phyloP scores from a whole-genome alignment of 1,140 invertebrate species.

The Sarcophaga peregrina region DNA sequence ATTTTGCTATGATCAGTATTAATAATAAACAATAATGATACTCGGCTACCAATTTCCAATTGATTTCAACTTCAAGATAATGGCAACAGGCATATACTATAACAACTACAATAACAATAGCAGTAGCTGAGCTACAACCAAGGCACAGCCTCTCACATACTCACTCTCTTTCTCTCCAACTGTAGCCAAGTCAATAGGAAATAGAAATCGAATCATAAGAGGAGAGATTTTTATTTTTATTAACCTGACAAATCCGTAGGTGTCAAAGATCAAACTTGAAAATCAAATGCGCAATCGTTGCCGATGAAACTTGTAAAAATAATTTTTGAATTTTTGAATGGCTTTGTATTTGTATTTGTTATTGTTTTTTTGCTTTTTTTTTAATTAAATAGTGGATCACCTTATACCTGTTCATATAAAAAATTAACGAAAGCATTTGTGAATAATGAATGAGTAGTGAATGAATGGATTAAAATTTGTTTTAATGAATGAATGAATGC shows the following conservation, averaged over 20 bases:
- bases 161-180: too few species aligned
- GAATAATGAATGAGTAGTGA: background rate
- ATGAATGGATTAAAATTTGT: background rate
- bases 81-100: background rate
- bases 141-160: background rate
- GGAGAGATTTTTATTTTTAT: background rate
- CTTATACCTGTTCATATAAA: background rate
- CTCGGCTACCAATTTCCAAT: constrained; percentile 23
- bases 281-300: background rate
- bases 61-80: background rate
- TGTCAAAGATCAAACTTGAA: constrained; percentile 24
- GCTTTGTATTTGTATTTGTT: too few species aligned
- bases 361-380: background rate
- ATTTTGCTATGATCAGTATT: background rate
- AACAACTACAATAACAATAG: background rate
- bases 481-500: background rate
- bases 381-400: constrained; percentile 25
- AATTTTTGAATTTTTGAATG: too few species aligned
- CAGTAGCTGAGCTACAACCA: background rate
- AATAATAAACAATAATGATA: background rate
- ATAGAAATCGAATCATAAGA: too few species aligned
- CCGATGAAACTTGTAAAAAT: too few species aligned
- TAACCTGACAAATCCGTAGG: constrained; percentile 21
- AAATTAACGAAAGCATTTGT: background rate
- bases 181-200: too few species aligned